These are phyloP conservation scores for Catostomus latipinnis DNA, from an alignment of 2,797 vertebrate species.

Conservation along the genomic window DNA sequence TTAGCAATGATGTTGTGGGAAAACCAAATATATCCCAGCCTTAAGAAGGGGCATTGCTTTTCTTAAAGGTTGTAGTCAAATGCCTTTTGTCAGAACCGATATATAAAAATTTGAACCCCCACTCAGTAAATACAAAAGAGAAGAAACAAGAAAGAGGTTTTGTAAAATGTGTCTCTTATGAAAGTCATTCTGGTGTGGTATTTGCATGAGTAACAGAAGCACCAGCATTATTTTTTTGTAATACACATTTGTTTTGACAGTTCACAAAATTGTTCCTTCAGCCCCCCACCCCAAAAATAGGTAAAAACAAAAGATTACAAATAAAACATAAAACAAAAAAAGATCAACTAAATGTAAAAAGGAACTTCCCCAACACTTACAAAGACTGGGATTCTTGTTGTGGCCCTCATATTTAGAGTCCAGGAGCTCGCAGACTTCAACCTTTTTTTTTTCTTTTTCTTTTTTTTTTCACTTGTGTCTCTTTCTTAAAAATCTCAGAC, in stretches of 20 bases:
- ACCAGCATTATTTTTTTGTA: constrained; percentile 76
- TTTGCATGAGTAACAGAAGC: constrained; percentile 86
- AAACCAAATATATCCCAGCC: background rate
- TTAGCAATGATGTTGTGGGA: background rate
- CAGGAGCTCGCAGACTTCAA: constrained; percentile 84
- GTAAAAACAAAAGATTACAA: constrained; percentile 77
- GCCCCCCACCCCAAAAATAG: constrained; percentile 72
- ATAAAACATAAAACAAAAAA: constrained; percentile 79
- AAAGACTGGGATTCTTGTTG: constrained; percentile 83
- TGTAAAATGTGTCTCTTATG: constrained; percentile 81
- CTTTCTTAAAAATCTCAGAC: constrained; percentile 88
- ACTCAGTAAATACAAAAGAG: constrained; percentile 81
- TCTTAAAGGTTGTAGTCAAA: constrained; percentile 77
- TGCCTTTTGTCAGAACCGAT: constrained; percentile 80
- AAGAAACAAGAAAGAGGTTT: constrained; percentile 60
- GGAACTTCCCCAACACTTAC: constrained; percentile 79
- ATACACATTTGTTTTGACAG: constrained; percentile 72
- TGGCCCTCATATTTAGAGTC: constrained; percentile 90
- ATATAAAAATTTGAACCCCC: constrained; percentile 69
- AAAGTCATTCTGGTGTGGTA: constrained; percentile 78
- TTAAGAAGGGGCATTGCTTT: constrained; percentile 41
- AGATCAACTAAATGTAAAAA: constrained; percentile 72
- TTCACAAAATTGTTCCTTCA: constrained; percentile 85
- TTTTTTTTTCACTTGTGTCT: constrained; percentile 75
- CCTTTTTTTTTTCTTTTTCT: constrained; percentile 70